Conservation (phyloP, 2,797 vertebrate species). For the Tarsius wallacei region DNA sequence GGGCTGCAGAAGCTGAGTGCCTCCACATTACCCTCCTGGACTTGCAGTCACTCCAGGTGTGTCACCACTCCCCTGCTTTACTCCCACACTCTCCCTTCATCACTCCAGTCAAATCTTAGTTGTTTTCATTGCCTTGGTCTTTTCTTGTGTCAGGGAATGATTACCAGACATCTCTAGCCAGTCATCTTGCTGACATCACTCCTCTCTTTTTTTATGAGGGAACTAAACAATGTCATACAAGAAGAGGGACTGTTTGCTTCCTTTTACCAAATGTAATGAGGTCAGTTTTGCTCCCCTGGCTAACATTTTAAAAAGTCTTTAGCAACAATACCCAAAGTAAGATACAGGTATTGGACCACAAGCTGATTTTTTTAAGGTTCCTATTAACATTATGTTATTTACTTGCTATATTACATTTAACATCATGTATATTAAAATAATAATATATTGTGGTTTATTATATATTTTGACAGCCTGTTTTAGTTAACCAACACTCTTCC, state of each 20-base stretch:
- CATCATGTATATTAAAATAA: background rate
- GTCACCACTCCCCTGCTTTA: background rate
- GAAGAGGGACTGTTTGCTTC: slow-evolving; percentile 12
- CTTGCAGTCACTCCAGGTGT: background rate
- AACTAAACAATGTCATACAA: slow-evolving; percentile 14
- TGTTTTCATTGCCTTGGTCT: background rate
- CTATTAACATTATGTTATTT: background rate
- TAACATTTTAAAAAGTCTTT: slow-evolving; percentile 56
- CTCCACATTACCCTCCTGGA: background rate
- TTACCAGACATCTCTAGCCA: background rate
- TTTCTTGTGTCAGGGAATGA: background rate
- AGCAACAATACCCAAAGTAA: slow-evolving; percentile 55
- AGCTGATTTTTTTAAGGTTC: slow-evolving; percentile 41
- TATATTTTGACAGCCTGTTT: slow-evolving; percentile 28
- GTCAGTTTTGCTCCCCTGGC: background rate
- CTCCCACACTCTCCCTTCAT: background rate
- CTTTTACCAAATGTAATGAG: slow-evolving; percentile 63
- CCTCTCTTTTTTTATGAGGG: background rate
- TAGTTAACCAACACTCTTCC: slow-evolving; percentile 15
- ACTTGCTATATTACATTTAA: slow-evolving; percentile 6
- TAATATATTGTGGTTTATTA: slow-evolving; percentile 1
- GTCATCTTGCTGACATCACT: background rate
- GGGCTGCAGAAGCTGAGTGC: background rate
- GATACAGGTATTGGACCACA: slow-evolving; percentile 5
- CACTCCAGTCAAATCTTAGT: background rate